Conservation (phyloP, 1,140 invertebrate genomes). For the Vanessa atalanta region DNA sequence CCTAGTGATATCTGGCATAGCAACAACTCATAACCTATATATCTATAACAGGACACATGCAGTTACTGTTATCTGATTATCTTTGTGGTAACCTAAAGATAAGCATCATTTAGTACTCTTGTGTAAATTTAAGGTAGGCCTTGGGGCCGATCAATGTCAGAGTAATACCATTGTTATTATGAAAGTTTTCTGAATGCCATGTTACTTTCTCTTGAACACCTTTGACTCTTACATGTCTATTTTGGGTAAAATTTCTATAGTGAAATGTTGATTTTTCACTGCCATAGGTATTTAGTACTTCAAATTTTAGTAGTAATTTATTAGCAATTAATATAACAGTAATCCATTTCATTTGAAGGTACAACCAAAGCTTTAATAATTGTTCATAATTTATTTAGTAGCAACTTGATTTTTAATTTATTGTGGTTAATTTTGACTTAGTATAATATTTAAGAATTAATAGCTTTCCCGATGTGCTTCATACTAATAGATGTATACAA, state of each 20-base stretch:
- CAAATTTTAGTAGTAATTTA: too few relatives aligned
- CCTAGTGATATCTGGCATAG: constrained; percentile 68
- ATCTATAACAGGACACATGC: constrained; percentile 52
- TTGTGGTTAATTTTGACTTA: too few relatives aligned
- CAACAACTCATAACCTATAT: constrained; percentile 73
- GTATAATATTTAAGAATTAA: too few relatives aligned
- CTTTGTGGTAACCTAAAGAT: constrained; percentile 49
- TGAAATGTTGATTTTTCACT: background rate
- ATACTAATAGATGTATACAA: too few relatives aligned
- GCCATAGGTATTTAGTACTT: background rate
- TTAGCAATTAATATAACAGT: too few relatives aligned
- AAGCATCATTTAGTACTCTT: constrained; percentile 40
- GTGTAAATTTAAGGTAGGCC: constrained; percentile 28
- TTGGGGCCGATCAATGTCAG: constrained; percentile 39
- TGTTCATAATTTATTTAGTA: too few relatives aligned
- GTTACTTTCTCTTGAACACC: constrained; percentile 24
- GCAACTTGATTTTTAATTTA: too few relatives aligned
- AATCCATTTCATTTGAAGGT: too few relatives aligned
- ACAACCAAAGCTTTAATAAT: too few relatives aligned
- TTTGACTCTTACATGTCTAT: background rate
- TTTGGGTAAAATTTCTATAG: background rate
- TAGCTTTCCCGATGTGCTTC: too few relatives aligned
- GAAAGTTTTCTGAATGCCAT: constrained; percentile 13
- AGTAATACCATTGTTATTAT: background rate
- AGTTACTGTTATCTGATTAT: constrained; percentile 60